Evolutionary conservation across 2,888 invertebrate species (phyloP).

Genomic region (Xestoiulus laeticollis): DNA sequence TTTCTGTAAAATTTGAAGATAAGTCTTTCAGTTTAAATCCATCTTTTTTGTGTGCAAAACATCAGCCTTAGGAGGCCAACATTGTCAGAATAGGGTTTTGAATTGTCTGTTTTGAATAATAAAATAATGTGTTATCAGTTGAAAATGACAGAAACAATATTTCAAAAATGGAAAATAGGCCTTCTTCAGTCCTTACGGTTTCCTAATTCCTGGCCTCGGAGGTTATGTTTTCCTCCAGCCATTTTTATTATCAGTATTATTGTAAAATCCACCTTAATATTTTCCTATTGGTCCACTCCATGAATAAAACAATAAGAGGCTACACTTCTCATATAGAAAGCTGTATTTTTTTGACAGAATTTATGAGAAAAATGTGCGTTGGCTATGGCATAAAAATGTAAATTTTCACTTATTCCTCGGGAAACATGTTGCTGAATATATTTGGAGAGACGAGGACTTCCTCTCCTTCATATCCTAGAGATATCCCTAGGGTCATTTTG

Average conservation of each 20-base stretch:
- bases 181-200: not conserved
- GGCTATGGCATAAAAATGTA: not conserved
- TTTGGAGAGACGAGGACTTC: not conserved
- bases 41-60: not conserved
- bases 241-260: slow-evolving; percentile 36
- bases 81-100: not conserved
- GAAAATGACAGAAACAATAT: slow-evolving; percentile 38
- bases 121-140: not conserved
- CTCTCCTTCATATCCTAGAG: not conserved
- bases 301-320: slow-evolving; percentile 36
- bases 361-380: slow-evolving; percentile 2
- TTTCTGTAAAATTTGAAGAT: not conserved
- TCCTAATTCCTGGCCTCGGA: slow-evolving; percentile 16
- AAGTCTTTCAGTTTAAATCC: slow-evolving; percentile 25
- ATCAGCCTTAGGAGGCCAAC: slow-evolving; percentile 3
- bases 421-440: slow-evolving; percentile 39
- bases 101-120: slow-evolving; percentile 38
- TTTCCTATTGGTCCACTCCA: slow-evolving; percentile 31
- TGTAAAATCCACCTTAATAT: slow-evolving; percentile 21
- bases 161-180: not conserved
- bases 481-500: slow-evolving; percentile 13
- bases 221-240: not conserved
- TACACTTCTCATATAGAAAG: not conserved
- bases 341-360: not conserved
- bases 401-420: not conserved